Evolutionary conservation across 2,113 vertebrate genomes (phyloP).

Genomic region (Epinephelus fuscoguttatus): DNA sequence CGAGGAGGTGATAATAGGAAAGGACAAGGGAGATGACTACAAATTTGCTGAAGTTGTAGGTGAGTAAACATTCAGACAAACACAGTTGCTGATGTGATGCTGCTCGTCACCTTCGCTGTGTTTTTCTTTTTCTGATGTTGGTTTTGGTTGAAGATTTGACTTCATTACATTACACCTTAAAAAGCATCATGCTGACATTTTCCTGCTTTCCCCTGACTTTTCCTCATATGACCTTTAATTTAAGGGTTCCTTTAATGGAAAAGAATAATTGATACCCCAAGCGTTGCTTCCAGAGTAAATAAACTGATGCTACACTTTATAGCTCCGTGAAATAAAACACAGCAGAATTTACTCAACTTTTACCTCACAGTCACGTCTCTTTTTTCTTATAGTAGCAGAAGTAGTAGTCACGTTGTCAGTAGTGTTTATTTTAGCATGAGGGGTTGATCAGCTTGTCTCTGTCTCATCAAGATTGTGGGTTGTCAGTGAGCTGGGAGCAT

Average conservation of each 20-base stretch:
- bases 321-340: conserved; percentile 24
- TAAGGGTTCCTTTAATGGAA: background rate
- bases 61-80: conserved; percentile 44
- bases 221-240: background rate
- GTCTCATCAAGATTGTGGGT: conserved; percentile 63
- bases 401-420: background rate
- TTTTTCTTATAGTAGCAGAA: background rate
- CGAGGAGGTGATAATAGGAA: conserved; percentile 29
- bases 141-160: conserved; percentile 15
- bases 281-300: background rate
- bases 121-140: conserved; percentile 13
- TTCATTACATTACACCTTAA: background rate
- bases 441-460: conserved; percentile 7
- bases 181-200: background rate
- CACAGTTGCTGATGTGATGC: background rate
- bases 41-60: conserved; percentile 64
- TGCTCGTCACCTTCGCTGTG: background rate
- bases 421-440: background rate
- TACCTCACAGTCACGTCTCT: background rate
- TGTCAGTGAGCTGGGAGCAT: conserved; percentile 70
- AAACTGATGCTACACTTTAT: background rate
- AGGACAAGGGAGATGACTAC: conserved; percentile 22
- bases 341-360: background rate
- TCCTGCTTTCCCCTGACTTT: background rate
- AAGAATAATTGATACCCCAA: background rate